Conservation (phyloP, 2,113 vertebrate genomes). For the Malaclemys terrapin region DNA sequence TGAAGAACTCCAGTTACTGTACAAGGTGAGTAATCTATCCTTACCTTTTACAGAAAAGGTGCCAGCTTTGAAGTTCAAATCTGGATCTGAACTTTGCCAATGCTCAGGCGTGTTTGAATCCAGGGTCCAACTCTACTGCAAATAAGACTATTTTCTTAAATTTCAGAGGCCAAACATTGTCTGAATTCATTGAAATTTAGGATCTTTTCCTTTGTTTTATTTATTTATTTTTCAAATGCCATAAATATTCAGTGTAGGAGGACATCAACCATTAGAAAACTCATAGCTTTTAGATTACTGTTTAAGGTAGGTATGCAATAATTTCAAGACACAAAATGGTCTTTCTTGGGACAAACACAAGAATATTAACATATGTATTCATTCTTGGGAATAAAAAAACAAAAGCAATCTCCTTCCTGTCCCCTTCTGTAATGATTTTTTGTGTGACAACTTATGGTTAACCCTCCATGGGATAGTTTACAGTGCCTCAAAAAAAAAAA, state of each 20-base stretch:
- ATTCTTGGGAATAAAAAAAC: neutral
- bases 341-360: neutral
- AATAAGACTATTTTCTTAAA: neutral
- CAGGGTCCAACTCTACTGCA: neutral
- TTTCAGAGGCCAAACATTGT: neutral
- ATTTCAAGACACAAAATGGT: neutral
- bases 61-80: neutral
- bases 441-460: too few species aligned
- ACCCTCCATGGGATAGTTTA: too few species aligned
- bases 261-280: too few species aligned
- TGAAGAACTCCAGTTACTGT: too few species aligned
- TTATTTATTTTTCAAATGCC: neutral
- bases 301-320: too few species aligned
- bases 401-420: neutral
- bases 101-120: neutral
- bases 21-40: too few species aligned
- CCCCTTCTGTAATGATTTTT: too few species aligned
- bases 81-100: neutral
- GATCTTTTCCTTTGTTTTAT: neutral
- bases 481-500: too few species aligned
- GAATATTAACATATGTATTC: accelerated
- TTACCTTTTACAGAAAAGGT: neutral
- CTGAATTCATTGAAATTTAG: neutral
- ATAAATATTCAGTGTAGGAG: neutral
- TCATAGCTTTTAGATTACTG: too few species aligned